Evolutionary conservation across 35 echinoderm and acorn worm species (phyloP), one percentile per base, ranked within the genome.

Genomic region (Heliocidaris tuberculata): DNA sequence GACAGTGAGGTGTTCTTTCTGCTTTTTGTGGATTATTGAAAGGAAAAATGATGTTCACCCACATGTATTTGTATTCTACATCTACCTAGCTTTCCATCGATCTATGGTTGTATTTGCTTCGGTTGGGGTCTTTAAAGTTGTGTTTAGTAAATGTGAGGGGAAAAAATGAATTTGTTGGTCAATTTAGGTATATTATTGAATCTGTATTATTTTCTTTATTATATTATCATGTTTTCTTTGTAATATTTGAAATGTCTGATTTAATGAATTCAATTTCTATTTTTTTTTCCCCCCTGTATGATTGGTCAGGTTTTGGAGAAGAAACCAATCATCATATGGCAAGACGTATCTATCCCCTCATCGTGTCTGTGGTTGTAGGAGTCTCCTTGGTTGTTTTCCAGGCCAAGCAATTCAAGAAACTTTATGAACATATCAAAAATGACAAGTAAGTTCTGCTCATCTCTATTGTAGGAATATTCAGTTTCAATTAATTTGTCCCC

Each of bases 401-500:
- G 86, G 92, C 96, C 29, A 95, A 96, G 59, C 98, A 99, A 86
- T 99, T 97, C 94, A 99, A 97, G 86, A 97, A 94, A 93, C 94
- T 99, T 31, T 99, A 99, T 96, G 98, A 97, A 96, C 98, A 97
- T 88, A 99, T 99, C 54, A 97, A 97, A 95, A 99, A 99, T 96
- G 98, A 99, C 61, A 97, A 97, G 98, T 99, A 95, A 97, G 98
- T 97, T n/a, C 24, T 31, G 13, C 10, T 92, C 13, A 78, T 17
- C 31, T 27, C 4, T 13, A 89, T n/a, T 89, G 15, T 16, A 47
- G 70, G n/a, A 4, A 32, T 12, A 89, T 89, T 89, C 31, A 89
- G 31, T 2, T 31, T 88, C n/a, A 86, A 35, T n/a, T n/a, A n/a
- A n/a, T n/a, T n/a, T n/a, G n/a, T n/a, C n/a, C n/a, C n/a, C n/a